Base-by-base conservation (phyloP, 1,140 invertebrate species). In the Parasteatoda tepidariorum region DNA sequence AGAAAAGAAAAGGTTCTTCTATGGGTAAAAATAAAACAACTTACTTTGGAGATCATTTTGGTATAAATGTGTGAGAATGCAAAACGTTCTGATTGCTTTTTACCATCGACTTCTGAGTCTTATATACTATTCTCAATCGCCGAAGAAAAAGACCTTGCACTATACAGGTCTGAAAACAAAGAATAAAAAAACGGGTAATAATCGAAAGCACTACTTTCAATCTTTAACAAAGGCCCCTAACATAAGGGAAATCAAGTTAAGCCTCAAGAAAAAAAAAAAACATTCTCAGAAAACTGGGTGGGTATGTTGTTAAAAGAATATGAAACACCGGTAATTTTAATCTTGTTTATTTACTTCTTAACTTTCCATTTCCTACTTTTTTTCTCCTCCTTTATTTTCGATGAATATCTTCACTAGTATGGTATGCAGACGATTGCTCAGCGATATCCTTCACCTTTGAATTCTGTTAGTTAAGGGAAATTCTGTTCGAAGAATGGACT, bases 11-110 rank as follows among this genome's bases (percentile, higher is more conserved):
- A 57, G 57, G 57, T 30, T 55, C 54, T 59, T 59, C 5, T 26
- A 59, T 9, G 24, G 28, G 7, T 28, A 11, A 4, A n/a, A 71
- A 30, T 26, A 59, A 61, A 18, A 15, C 9, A 1, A 33, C 74
- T 79, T 67, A 79, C 75, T 41, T 67, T 79, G 54, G 75, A 33
- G 48, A 79, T 79, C 75, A 79, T 79, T 79, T 79, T 67, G 26
- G 31, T 61, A 61, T 34, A n/a, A 31, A 2, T 3, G 24, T 38
- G 70, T 31, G 22, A 2, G 22, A 38, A n/a, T 24, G n/a, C 59
- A 11, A 5, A 26, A 34, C 62, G 18, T 68, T 41, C 41, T 54
- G 57, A 26, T 3, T 22, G 22, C 41, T 9, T 79, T 26, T 79
- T 48, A 54, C 68, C 55, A 33, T 33, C 30, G 15, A 24, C 13